Conservation (phyloP, 2,888 invertebrate genomes). For the Cylindroiulus punctatus region DNA sequence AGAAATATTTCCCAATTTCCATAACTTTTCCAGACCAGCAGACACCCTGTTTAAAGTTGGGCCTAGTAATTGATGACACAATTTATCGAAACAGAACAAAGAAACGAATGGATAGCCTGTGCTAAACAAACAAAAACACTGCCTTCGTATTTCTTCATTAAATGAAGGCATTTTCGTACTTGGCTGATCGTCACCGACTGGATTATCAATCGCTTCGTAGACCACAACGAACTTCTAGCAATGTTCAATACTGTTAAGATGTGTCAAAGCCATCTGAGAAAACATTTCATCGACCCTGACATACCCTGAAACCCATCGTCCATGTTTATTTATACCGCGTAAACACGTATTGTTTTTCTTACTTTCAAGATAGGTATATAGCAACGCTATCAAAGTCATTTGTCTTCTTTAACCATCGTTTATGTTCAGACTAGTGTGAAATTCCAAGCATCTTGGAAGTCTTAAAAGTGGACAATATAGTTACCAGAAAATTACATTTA, state of each 20-base stretch:
- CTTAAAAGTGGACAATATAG: too few relatives aligned
- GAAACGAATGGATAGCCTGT: too few relatives aligned
- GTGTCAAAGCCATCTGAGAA: not conserved
- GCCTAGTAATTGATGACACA: too few relatives aligned
- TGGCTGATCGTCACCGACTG: not conserved
- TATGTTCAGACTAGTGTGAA: not conserved
- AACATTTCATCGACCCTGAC: not conserved
- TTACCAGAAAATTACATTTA: too few relatives aligned
- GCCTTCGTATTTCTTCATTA: not conserved
- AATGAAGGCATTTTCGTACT: not conserved
- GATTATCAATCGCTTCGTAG: not conserved
- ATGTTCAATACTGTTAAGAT: not conserved
- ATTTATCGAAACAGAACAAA: too few relatives aligned
- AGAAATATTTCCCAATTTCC: too few relatives aligned
- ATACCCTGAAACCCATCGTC: conserved; percentile 14
- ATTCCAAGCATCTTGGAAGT: too few relatives aligned
- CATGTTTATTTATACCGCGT: conserved; percentile 34
- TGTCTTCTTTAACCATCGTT: not conserved
- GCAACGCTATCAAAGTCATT: not conserved
- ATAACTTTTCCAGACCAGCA: too few relatives aligned
- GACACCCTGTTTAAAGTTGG: too few relatives aligned
- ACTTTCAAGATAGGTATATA: not conserved
- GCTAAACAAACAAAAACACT: not conserved
- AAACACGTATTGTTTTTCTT: not conserved
- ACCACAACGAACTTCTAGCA: not conserved